phyloP scores from a whole-genome alignment of 2,888 invertebrate species.

The Drosophila koepferae region DNA sequence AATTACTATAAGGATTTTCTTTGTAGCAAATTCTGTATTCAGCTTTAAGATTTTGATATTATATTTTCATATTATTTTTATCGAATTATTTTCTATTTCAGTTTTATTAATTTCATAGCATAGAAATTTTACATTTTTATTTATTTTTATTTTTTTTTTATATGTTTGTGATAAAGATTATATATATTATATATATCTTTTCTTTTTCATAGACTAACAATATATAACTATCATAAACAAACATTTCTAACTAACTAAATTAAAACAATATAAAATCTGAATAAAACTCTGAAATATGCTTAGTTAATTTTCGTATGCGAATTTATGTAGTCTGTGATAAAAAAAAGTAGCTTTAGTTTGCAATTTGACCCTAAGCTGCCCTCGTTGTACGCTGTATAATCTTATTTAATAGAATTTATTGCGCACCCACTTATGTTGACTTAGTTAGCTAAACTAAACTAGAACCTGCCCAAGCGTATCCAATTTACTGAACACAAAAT shows the following conservation, averaged over 20 bases:
- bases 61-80: not conserved
- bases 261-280: not conserved
- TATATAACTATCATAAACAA: not conserved
- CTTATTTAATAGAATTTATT: slow-evolving; percentile 27
- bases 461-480: slow-evolving; percentile 31
- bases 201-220: not conserved
- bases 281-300: not conserved
- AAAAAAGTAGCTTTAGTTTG: slow-evolving; percentile 1
- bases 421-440: slow-evolving; percentile 46
- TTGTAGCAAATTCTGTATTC: not conserved
- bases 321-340: not conserved
- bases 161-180: not conserved
- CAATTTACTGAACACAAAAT: slow-evolving; percentile 44
- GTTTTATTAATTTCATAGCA: not conserved
- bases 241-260: not conserved
- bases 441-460: slow-evolving; percentile 44
- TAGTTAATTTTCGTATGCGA: not conserved
- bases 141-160: not conserved
- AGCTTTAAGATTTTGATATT: not conserved
- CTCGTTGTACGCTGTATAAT: slow-evolving; percentile 26
- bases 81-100: not conserved
- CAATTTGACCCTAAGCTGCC: slow-evolving; percentile 9
- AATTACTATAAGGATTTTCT: no score
- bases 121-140: not conserved
- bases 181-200: not conserved